These are phyloP conservation scores for Agrotis exclamationis DNA, from an alignment of 2,888 invertebrate species.

Conservation along the genomic window DNA sequence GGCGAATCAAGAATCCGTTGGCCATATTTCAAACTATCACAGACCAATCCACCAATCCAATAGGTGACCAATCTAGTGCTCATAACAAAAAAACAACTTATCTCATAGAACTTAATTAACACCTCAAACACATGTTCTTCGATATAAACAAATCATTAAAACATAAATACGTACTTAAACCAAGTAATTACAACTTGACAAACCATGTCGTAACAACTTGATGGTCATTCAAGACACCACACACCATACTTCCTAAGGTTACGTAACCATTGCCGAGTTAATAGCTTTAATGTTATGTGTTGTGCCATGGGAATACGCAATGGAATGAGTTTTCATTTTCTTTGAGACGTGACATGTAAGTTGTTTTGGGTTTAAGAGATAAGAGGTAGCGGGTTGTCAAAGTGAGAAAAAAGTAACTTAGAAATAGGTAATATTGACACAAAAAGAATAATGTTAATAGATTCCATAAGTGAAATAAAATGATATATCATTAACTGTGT, in stretches of 20 bases:
- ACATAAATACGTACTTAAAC: not conserved
- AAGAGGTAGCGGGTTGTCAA: slow-evolving; percentile 46
- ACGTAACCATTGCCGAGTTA: slow-evolving; percentile 40
- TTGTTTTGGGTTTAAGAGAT: slow-evolving; percentile 25
- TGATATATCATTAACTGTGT: no score
- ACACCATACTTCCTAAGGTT: slow-evolving; percentile 43
- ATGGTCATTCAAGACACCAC: slow-evolving; percentile 30
- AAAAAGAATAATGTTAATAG: no score
- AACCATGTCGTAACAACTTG: slow-evolving; percentile 39
- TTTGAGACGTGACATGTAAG: slow-evolving; percentile 62
- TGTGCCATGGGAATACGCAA: slow-evolving; percentile 59
- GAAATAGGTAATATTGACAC: no score
- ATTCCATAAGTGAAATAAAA: no score
- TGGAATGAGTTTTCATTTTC: slow-evolving; percentile 73
- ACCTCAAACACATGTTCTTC: not conserved
- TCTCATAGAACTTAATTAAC: not conserved
- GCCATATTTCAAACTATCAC: no score
- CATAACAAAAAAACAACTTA: no score
- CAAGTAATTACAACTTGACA: slow-evolving; percentile 21
- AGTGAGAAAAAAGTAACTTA: no score
- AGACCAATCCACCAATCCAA: no score
- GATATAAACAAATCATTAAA: slow-evolving; percentile 7
- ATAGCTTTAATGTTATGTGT: slow-evolving; percentile 35
- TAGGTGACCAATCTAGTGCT: no score
- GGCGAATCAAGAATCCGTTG: no score